phyloP scores from a whole-genome alignment of 1,140 invertebrate genomes.

The Saxidomus purpurata region DNA sequence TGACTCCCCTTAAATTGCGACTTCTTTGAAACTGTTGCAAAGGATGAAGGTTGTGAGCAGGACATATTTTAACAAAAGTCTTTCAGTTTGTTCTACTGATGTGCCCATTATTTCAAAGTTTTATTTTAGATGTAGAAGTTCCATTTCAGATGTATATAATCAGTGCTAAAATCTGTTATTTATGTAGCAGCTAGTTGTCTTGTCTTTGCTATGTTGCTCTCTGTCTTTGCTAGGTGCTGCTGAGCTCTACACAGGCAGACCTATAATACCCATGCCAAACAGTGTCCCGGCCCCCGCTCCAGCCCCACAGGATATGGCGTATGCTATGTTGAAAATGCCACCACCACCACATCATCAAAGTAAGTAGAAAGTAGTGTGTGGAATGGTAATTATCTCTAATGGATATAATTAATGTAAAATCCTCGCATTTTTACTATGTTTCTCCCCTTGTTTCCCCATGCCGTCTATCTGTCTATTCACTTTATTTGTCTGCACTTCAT shows the following conservation, averaged over 20 bases:
- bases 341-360: slow-evolving; percentile 26
- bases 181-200: background rate
- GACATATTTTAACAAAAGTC: too few relatives aligned
- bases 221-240: slow-evolving; percentile 34
- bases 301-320: slow-evolving; percentile 30
- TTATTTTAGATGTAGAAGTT: background rate
- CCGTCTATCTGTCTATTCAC: too few relatives aligned
- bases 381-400: too few relatives aligned
- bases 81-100: too few relatives aligned
- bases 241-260: slow-evolving; percentile 36
- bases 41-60: too few relatives aligned
- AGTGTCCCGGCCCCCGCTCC: slow-evolving; percentile 7
- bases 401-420: too few relatives aligned
- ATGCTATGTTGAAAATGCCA: slow-evolving; percentile 51
- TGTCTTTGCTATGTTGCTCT: slow-evolving; percentile 26
- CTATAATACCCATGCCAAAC: slow-evolving; percentile 31
- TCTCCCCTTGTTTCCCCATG: too few relatives aligned
- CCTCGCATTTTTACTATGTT: too few relatives aligned
- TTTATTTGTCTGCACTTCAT: too few relatives aligned
- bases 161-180: background rate
- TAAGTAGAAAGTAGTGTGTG: background rate
- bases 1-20: too few relatives aligned
- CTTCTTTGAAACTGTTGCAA: too few relatives aligned
- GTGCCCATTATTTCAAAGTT: too few relatives aligned
- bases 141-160: background rate